Evolutionary conservation across 2,113 vertebrate species (phyloP), one percentile per base, ranked within the genome.

Genomic region (Siniperca knerii): DNA sequence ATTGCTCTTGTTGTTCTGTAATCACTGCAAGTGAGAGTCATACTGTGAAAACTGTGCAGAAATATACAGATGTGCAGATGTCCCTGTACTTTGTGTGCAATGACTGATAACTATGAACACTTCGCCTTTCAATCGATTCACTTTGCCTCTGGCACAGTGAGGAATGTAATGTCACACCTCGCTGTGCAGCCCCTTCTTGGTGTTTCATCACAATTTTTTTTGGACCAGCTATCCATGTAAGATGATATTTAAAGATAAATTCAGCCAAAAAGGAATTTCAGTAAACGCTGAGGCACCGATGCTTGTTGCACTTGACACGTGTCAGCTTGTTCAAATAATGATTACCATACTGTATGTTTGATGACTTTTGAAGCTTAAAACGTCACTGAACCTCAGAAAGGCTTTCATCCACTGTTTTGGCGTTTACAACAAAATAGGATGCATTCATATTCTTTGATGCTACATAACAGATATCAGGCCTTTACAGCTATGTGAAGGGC

Each of bases 101-200:
- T 37, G 33, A 81, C 46, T 76, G 62, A 80, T 50, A 79, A 77
- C 57, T 58, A 33, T 18, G 12, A 60, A 23, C 44, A 70, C 46
- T 64, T 80, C 1, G 15, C 23, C 69, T 78, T 82, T 81, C 44
- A 85, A 54, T 73, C 7, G 5, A 67, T 60, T 88, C 67, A 55
- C 42, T 69, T 71, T 78, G 55, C 42, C 50, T 60, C 52, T 4
- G 64, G 62, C 52, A 80, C 16, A 71, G 69, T 20, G 42, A 79
- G 70, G 11, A 23, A 21, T 68, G 42, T 79, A 55, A 74, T 74
- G 66, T 81, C 68, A 81, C 73, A 88, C 79, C 65, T 77, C 50
- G 40, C 50, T 71, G 50, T 60, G 46, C 64, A 64, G 60, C 18
- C 4, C 4, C 44, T 44, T 48, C 16, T 42, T 57, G 44, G 48